Evolutionary conservation across 1,140 invertebrate genomes (phyloP).

Genomic region (Pentalonia nigronervosa): DNA sequence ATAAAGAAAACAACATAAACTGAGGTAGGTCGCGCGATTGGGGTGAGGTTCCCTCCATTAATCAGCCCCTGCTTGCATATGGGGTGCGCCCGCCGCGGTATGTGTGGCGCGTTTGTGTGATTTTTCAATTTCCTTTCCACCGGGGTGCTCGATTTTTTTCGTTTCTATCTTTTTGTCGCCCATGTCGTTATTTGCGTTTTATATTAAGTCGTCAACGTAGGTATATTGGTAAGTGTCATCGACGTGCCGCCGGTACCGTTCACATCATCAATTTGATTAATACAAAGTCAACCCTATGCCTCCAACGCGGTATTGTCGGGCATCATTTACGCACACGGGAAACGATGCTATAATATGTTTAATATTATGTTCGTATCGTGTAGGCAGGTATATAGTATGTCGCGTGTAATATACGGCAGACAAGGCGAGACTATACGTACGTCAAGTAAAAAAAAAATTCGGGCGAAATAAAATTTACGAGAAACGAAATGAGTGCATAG

Average conservation of each 20-base stretch:
- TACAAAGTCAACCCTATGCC: conserved; percentile 5
- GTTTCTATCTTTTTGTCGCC: neutral
- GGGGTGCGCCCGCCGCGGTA: neutral
- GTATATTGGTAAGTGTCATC: neutral
- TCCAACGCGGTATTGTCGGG: neutral
- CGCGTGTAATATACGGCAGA: neutral
- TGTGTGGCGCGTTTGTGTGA: neutral
- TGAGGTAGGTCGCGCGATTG: neutral
- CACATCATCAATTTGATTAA: conserved; percentile 38
- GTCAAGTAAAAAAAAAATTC: neutral
- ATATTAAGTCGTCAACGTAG: conserved; percentile 34
- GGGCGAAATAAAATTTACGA: conserved; percentile 1
- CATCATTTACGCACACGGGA: neutral
- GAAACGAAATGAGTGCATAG: neutral
- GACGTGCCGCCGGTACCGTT: neutral
- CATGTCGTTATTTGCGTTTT: conserved; percentile 34
- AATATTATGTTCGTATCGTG: neutral
- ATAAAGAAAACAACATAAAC: neutral
- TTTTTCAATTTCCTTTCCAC: neutral
- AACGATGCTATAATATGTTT: no score
- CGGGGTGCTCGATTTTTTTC: neutral
- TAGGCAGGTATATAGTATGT: neutral
- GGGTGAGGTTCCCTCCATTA: conserved; percentile 19
- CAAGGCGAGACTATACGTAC: neutral
- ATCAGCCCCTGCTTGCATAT: conserved; percentile 22